Base-by-base conservation (phyloP, 2,888 invertebrate species). In the Erebia palarica region DNA sequence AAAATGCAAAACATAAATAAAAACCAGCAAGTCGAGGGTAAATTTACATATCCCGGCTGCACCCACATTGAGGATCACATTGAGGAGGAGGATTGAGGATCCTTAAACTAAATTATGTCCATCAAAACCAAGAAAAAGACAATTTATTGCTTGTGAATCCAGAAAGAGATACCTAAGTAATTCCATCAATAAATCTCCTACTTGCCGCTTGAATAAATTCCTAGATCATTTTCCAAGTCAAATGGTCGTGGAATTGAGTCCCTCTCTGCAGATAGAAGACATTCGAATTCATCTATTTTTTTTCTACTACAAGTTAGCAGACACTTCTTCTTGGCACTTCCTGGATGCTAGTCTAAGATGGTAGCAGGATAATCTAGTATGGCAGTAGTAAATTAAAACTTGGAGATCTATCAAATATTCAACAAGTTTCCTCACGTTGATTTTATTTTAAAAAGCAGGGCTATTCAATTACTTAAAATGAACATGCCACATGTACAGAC, bases 241-340 rank as follows among this genome's bases (percentile, higher is more conserved):
- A 69, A 63, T 63, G 47, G 44, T 27, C 69, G 57, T 63, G 18
- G 63, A 57, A 69, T 69, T 63, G 57, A 63, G 57, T 21, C 7
- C 10, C 9, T 2, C 10, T 16, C 10, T 55, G 36, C 18, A 55
- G 55, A 55, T 4, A 47, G 47, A 11, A 11, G 53, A 16, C 18
- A 18, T 18, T 55, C 16, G 10, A 18, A 16, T 55, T 36, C 2
- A 53, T 55, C 16, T 55, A 16, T 55, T 1, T 47, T 18, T 55
- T 1, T n/a, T n/a, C n/a, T n/a, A n/a, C n/a, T n/a, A n/a, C n/a
- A n/a, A n/a, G n/a, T n/a, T n/a, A n/a, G n/a, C n/a, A n/a, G n/a
- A n/a, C n/a, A n/a, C n/a, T n/a, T n/a, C n/a, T 3, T 27, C 27
- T 27, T 27, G 27, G 4, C 27, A 27, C 27, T 27, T 3, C 27